Evolutionary conservation across 2,888 invertebrate species (phyloP).

Genomic region (Autographa gamma): DNA sequence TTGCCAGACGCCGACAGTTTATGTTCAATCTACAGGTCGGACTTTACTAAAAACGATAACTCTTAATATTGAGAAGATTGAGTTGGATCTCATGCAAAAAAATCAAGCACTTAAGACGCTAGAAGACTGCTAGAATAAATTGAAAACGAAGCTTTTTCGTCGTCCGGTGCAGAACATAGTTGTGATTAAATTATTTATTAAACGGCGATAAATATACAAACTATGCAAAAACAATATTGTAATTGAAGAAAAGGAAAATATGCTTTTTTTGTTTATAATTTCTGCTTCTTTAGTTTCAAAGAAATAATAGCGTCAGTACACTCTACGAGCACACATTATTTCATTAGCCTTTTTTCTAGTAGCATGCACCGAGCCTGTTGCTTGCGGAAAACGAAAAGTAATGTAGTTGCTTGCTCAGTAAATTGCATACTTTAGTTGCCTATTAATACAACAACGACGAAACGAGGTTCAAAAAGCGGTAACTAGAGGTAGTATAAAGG

Average conservation of each 20-base stretch:
- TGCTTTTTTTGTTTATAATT: neutral
- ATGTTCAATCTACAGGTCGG: neutral
- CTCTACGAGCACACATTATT: neutral
- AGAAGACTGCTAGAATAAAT: too few species aligned
- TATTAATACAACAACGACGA: neutral
- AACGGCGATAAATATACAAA: too few species aligned
- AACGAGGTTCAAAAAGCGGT: neutral
- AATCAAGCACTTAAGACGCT: neutral
- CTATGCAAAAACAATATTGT: too few species aligned
- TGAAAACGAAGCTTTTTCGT: neutral
- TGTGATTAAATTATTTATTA: neutral
- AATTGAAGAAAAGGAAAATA: too few species aligned
- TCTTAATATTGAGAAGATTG: neutral
- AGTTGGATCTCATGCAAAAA: neutral
- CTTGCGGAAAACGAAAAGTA: neutral
- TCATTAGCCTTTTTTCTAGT: neutral
- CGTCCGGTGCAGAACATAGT: too few species aligned
- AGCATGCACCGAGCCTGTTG: neutral
- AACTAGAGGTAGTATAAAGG: neutral
- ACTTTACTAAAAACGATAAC: neutral
- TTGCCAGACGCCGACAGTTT: conserved; percentile 1
- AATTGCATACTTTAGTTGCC: conserved; percentile 1
- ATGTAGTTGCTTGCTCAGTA: neutral
- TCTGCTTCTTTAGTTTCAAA: neutral
- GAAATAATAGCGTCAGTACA: neutral